These are phyloP conservation scores for Nasonia oneida DNA, from an alignment of 2,888 invertebrate genomes.

Conservation along the genomic window DNA sequence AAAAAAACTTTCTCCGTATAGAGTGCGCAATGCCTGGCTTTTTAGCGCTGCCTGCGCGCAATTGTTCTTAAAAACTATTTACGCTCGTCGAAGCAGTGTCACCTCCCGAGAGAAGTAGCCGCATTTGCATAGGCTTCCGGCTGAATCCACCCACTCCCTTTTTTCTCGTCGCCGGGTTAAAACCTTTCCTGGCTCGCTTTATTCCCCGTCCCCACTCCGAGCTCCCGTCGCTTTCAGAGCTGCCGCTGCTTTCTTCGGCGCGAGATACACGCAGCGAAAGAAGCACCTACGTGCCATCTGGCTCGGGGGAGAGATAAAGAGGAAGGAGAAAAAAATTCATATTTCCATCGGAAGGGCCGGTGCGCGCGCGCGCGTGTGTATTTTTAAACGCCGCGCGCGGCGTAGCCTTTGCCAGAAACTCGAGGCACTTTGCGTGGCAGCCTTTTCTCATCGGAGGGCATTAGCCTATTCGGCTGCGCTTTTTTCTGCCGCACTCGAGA, in stretches of 20 bases:
- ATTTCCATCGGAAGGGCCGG: constrained; percentile 73
- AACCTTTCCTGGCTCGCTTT: constrained; percentile 67
- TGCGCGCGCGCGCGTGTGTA: constrained; percentile 58
- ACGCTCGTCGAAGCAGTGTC: neutral
- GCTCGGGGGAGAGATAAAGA: constrained; percentile 72
- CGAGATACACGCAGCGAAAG: constrained; percentile 62
- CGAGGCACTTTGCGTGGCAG: constrained; percentile 54
- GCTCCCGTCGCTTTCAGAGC: constrained; percentile 46
- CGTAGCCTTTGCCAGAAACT: constrained; percentile 64
- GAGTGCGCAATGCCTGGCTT: constrained; percentile 3
- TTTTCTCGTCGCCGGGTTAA: constrained; percentile 61
- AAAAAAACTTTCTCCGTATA: constrained; percentile 24
- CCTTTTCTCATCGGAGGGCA: constrained; percentile 53
- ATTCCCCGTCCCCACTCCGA: constrained; percentile 41
- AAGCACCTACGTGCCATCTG: constrained; percentile 72
- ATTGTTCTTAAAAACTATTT: neutral
- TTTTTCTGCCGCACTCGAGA: constrained; percentile 31
- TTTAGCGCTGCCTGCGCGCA: neutral
- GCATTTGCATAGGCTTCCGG: constrained; percentile 58
- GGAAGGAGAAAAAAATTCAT: constrained; percentile 69
- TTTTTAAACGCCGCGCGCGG: constrained; percentile 66
- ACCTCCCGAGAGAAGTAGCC: neutral
- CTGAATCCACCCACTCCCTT: constrained; percentile 53
- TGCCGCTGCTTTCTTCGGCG: constrained; percentile 58
- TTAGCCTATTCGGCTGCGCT: constrained; percentile 47